Conservation (phyloP, 2,113 vertebrate genomes). For the Plectropomus leopardus region DNA sequence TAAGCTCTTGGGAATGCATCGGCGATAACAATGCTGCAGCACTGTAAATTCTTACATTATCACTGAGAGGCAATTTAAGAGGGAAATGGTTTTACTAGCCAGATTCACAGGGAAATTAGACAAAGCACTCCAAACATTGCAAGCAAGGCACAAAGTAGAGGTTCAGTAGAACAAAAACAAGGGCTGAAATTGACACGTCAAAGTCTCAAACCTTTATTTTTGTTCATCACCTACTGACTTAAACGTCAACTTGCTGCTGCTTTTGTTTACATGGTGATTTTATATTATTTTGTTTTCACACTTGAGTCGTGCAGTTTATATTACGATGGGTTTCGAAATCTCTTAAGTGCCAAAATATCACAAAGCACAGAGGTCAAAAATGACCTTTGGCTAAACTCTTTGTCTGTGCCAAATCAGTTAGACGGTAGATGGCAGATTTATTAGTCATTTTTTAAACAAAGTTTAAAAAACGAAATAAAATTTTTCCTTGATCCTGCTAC, state of each 20-base stretch:
- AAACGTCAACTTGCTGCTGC: background rate
- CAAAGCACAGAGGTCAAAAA: too few relatives aligned
- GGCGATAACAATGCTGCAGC: constrained; percentile 62
- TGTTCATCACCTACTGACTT: background rate
- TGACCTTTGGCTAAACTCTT: background rate
- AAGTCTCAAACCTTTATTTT: background rate
- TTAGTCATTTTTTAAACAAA: too few relatives aligned
- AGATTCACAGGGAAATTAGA: constrained; percentile 61
- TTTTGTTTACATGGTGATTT: constrained; percentile 28
- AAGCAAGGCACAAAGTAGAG: constrained; percentile 53
- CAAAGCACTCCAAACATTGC: constrained; percentile 60
- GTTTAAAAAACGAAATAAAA: too few relatives aligned
- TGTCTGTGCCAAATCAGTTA: background rate
- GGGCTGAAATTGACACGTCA: constrained; percentile 13
- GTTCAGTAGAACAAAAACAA: constrained; percentile 31
- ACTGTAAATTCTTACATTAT: constrained; percentile 69
- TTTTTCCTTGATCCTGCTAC: too few relatives aligned
- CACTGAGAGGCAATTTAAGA: constrained; percentile 64
- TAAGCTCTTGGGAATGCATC: constrained; percentile 61
- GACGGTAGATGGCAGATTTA: too few relatives aligned
- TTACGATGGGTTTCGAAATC: background rate
- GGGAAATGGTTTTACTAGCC: constrained; percentile 56
- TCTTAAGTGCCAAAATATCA: background rate
- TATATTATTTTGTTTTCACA: constrained; percentile 18
- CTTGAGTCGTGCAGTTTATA: background rate